phyloP scores from a whole-genome alignment of 2,113 vertebrate species.

The Pygoscelis adeliae region DNA sequence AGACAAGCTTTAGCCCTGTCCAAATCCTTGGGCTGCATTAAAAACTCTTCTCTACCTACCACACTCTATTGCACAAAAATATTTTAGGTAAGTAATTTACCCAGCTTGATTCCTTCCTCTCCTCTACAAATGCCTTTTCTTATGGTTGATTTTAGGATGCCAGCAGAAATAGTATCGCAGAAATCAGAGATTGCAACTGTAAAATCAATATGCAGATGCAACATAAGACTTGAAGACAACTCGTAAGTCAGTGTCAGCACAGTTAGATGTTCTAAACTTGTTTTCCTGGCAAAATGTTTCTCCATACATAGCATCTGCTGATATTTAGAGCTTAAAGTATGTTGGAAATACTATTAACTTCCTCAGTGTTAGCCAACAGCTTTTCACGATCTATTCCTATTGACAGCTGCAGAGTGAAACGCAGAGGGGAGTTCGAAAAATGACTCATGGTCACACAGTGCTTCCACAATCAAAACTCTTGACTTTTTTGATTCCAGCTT shows the following conservation, averaged over 20 bases:
- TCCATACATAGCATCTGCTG: background rate
- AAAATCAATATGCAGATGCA: background rate
- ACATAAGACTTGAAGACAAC: background rate
- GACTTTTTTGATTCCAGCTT: background rate
- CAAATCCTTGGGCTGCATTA: background rate
- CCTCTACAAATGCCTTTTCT: background rate
- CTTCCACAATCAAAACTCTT: background rate
- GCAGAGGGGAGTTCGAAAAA: background rate
- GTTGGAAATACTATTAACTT: background rate
- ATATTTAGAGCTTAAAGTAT: background rate
- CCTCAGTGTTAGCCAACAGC: background rate
- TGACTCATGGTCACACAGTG: background rate
- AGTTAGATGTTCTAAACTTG: background rate
- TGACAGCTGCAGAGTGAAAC: background rate
- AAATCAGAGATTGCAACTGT: background rate
- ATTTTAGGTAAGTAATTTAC: background rate
- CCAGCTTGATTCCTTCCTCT: background rate
- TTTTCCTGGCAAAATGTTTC: background rate
- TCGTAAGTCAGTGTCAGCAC: background rate
- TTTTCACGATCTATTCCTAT: background rate
- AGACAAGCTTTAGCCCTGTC: background rate
- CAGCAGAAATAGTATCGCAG: background rate
- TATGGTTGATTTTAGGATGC: background rate
- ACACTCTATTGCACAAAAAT: background rate
- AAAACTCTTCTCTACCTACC: background rate